phyloP scores from a whole-genome alignment of 2,113 vertebrate genomes.

The Bufo bufo region DNA sequence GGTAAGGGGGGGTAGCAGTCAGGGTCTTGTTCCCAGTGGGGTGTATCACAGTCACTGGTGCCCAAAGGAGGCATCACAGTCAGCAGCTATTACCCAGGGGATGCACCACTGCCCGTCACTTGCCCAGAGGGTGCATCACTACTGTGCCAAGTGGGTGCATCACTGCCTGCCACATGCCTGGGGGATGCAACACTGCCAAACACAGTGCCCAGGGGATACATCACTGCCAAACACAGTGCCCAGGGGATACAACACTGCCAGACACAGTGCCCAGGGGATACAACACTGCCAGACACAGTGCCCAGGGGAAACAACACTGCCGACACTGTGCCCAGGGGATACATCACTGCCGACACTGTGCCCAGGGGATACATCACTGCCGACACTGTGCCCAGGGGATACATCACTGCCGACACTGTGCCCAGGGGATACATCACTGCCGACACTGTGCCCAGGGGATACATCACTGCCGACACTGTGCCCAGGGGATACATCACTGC shows the following conservation, averaged over 20 bases:
- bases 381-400: too few species aligned
- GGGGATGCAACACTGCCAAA: not conserved
- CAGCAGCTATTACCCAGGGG: not conserved
- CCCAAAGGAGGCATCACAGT: not conserved
- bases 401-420: not conserved
- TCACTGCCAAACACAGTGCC: not conserved
- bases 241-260: too few species aligned
- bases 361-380: not conserved
- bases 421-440: not conserved
- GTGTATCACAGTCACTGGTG: too few species aligned
- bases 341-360: not conserved
- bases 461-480: too few species aligned
- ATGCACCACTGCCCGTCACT: not conserved
- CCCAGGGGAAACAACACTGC: too few species aligned
- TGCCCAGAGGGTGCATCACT: not conserved
- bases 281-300: too few species aligned
- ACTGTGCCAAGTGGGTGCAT: not conserved
- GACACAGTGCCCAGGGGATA: too few species aligned
- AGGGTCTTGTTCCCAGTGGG: not conserved
- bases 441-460: not conserved
- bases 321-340: too few species aligned
- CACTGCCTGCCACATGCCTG: not conserved
- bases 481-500: not conserved
- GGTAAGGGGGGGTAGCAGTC: too few species aligned
- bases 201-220: not conserved